These are phyloP conservation scores for Orchestes rusci DNA, from an alignment of 2,888 invertebrate species.

Conservation along the genomic window DNA sequence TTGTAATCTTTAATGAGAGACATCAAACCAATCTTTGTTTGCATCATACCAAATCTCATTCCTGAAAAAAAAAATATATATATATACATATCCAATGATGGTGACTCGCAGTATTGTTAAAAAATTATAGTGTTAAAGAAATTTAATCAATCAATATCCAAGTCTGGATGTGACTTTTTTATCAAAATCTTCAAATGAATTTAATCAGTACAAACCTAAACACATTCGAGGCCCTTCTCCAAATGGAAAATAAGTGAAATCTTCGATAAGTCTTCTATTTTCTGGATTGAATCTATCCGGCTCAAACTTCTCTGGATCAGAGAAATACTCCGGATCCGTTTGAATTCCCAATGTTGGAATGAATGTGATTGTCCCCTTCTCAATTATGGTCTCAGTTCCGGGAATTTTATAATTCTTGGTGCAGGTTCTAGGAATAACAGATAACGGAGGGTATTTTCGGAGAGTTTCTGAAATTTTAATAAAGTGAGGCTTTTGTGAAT, in stretches of 20 bases:
- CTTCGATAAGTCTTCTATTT: constrained; percentile 47
- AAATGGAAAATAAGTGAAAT: constrained; percentile 41
- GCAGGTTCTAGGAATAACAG: constrained; percentile 26
- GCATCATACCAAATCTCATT: no score
- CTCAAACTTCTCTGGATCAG: no score
- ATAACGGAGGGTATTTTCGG: constrained; percentile 28
- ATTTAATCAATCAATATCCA: no score
- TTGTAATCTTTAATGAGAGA: no score
- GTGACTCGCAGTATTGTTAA: no score
- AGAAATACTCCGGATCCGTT: constrained; percentile 30
- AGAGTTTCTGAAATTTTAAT: constrained; percentile 31
- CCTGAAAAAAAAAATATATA: no score
- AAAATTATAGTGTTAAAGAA: no score
- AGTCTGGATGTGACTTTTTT: no score
- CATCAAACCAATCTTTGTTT: no score
- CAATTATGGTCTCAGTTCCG: constrained; percentile 24
- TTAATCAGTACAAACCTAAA: constrained; percentile 48
- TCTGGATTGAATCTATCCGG: constrained; percentile 56
- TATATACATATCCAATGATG: no score
- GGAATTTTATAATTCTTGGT: constrained; percentile 29
- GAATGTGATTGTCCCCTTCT: constrained; percentile 25
- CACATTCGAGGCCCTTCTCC: constrained; percentile 54
- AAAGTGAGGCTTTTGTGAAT: not conserved
- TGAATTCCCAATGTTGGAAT: constrained; percentile 30
- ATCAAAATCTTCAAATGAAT: no score